Evolutionary conservation across 2,113 vertebrate species (phyloP).

Genomic region (Perognathus longimembris): DNA sequence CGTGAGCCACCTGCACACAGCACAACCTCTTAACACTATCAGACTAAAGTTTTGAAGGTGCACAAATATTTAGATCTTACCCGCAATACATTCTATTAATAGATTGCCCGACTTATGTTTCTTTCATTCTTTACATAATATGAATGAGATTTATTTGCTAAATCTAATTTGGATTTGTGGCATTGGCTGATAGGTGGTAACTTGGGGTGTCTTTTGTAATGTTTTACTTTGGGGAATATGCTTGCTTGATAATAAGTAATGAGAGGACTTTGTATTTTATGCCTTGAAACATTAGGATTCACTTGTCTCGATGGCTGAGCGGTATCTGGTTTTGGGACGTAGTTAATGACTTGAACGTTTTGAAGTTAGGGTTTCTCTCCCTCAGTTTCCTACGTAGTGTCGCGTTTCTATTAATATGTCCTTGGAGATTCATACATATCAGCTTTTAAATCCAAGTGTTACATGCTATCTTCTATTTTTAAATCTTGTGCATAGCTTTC

Average conservation of each 20-base stretch:
- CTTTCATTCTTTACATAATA: neutral
- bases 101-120: neutral
- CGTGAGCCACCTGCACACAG: too few relatives aligned
- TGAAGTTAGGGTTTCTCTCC: neutral
- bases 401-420: neutral
- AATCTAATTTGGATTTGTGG: neutral
- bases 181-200: neutral
- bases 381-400: neutral
- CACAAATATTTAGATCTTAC: neutral
- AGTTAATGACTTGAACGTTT: neutral
- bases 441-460: neutral
- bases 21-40: too few relatives aligned
- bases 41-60: too few relatives aligned
- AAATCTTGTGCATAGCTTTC: neutral
- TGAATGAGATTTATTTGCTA: neutral
- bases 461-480: neutral
- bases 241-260: too few relatives aligned
- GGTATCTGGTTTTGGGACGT: neutral
- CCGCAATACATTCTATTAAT: neutral
- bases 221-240: neutral
- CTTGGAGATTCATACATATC: neutral
- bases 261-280: too few relatives aligned
- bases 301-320: neutral
- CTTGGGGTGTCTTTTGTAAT: neutral
- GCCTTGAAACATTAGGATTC: neutral